Conservation (phyloP, 2,797 vertebrate genomes). For the Melanotaenia parkinsoni region DNA sequence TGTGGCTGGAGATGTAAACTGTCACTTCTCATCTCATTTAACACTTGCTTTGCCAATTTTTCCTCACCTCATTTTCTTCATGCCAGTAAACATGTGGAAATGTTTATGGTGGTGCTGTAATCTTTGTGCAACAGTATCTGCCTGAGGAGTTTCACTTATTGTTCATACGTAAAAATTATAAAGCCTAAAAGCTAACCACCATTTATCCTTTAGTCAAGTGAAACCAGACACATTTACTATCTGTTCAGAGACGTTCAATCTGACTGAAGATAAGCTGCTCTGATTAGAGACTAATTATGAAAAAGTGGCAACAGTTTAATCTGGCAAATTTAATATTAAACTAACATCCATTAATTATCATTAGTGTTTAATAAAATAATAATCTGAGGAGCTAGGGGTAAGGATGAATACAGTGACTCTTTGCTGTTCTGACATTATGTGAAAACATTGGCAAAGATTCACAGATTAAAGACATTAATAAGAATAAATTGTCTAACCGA, state of each 20-base stretch:
- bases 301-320: constrained; percentile 2
- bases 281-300: background rate
- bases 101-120: constrained; percentile 76
- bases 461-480: background rate
- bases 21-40: constrained; percentile 99
- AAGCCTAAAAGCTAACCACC: background rate
- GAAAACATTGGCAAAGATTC: constrained; percentile 1
- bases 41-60: constrained; percentile 90
- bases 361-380: background rate
- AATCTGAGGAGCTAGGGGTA: background rate
- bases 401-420: background rate
- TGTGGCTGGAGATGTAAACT: constrained; percentile 99
- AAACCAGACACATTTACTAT: background rate
- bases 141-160: constrained; percentile 38
- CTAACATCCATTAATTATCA: background rate
- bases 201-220: constrained; percentile 30
- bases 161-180: background rate
- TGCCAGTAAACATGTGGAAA: constrained; percentile 86
- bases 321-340: background rate
- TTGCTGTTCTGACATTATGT: background rate
- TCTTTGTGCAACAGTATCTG: constrained; percentile 42
- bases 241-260: constrained; percentile 10
- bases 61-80: constrained; percentile 85
- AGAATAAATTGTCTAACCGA: background rate
- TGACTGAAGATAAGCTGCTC: constrained; percentile 4